Evolutionary conservation across 2,113 vertebrate species (phyloP).

Genomic region (Prolemur simus): DNA sequence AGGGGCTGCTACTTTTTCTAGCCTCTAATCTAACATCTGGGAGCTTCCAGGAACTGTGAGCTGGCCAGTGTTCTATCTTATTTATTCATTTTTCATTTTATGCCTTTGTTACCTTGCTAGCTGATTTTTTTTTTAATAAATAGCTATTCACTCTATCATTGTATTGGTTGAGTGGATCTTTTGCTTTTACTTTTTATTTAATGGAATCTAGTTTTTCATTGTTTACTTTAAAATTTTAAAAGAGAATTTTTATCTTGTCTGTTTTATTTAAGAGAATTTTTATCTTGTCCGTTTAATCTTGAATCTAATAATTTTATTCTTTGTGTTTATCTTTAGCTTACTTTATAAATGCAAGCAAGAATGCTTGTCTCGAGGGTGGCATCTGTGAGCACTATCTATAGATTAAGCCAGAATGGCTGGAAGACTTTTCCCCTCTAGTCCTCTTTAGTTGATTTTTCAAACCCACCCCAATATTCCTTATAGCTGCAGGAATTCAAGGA

Average conservation of each 20-base stretch:
- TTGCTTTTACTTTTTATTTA: slow-evolving; percentile 9
- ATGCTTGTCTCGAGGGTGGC: not conserved
- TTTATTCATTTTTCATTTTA: not conserved
- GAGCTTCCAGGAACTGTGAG: not conserved
- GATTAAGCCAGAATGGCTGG: not conserved
- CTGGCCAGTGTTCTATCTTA: not conserved
- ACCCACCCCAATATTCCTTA: not conserved
- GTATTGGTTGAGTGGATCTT: not conserved
- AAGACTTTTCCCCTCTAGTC: not conserved
- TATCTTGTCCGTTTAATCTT: not conserved
- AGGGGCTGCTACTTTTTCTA: not conserved
- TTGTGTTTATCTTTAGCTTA: not conserved
- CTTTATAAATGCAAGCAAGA: not conserved
- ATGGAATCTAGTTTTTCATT: not conserved
- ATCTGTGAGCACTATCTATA: not conserved
- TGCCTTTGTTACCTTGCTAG: not conserved
- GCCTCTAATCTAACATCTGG: not conserved
- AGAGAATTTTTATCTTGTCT: not conserved
- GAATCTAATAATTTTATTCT: not conserved
- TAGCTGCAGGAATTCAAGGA: not conserved
- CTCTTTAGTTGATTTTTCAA: not conserved
- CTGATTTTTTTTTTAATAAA: slow-evolving; percentile 21
- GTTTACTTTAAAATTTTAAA: not conserved
- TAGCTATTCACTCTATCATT: not conserved
- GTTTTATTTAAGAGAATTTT: not conserved